Conservation (phyloP, 2,797 vertebrate genomes). For the Echeneis naucrates region DNA sequence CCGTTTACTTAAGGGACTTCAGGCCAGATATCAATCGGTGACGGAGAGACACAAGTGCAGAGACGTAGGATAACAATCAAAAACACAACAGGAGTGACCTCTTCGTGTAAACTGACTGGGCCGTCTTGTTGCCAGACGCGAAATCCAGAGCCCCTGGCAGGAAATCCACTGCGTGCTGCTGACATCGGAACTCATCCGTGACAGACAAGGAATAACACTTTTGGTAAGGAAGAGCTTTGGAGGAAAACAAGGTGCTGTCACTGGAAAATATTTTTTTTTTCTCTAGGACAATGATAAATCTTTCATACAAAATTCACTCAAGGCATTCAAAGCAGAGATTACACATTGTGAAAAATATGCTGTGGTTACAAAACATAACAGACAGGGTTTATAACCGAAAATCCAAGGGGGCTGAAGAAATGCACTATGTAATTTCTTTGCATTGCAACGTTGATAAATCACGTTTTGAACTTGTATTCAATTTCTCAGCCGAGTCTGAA, state of each 20-base stretch:
- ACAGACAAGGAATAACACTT: constrained; percentile 77
- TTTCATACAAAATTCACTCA: constrained; percentile 31
- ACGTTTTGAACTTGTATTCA: constrained; percentile 19
- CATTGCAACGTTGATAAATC: constrained; percentile 26
- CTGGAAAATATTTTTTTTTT: constrained; percentile 40
- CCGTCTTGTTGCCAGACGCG: constrained; percentile 72
- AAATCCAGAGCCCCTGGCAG: constrained; percentile 72
- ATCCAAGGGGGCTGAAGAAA: neutral
- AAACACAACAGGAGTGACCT: constrained; percentile 76
- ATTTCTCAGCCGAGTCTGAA: constrained; percentile 24
- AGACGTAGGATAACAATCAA: constrained; percentile 76
- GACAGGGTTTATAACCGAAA: neutral
- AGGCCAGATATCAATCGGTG: constrained; percentile 67
- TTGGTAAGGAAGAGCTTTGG: constrained; percentile 50
- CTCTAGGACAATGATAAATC: constrained; percentile 47
- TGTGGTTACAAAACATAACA: constrained; percentile 1
- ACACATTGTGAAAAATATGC: constrained; percentile 9
- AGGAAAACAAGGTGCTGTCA: constrained; percentile 32
- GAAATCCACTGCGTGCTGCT: constrained; percentile 71
- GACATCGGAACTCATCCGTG: constrained; percentile 72
- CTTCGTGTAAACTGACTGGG: constrained; percentile 65
- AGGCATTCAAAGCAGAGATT: constrained; percentile 36
- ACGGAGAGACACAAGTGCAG: constrained; percentile 57
- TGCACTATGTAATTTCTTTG: constrained; percentile 5
- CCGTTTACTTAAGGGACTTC: constrained; percentile 50